Percentiles rank a stretch among this genome's conserved stretches.
Evolutionary conservation across 2,888 invertebrate genomes (phyloP).

Genomic region (Orthonychiurus folsomi): DNA sequence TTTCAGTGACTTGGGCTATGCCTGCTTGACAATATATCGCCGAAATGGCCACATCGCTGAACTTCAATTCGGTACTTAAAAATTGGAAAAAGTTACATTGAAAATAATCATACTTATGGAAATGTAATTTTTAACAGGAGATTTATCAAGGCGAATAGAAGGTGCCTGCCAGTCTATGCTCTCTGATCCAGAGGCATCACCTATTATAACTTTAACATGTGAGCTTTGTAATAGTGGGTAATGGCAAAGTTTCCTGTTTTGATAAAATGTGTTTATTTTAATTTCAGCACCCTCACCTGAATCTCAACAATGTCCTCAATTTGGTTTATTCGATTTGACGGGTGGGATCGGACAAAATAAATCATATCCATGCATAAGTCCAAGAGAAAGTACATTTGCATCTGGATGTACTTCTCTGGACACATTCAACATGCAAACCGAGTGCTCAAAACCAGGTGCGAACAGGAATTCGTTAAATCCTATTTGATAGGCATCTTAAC

Average conservation of each 20-base stretch:
- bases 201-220: conserved; percentile 82
- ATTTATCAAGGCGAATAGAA: conserved; percentile 65
- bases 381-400: conserved; percentile 3
- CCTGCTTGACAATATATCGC: conserved; percentile 79
- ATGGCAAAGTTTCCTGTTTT: conserved; percentile 13
- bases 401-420: conserved; percentile 32
- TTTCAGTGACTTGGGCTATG: conserved; percentile 70
- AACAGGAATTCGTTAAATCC: neutral
- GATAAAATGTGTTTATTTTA: too few species aligned
- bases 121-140: conserved; percentile 46
- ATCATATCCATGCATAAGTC: conserved; percentile 3
- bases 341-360: conserved; percentile 9
- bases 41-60: conserved; percentile 79
- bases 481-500: neutral
- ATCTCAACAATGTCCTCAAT: conserved; percentile 71
- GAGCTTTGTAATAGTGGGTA: conserved; percentile 41
- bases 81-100: conserved; percentile 4
- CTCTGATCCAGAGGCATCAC: conserved; percentile 67
- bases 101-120: neutral
- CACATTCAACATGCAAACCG: conserved; percentile 24
- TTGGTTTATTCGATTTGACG: conserved; percentile 55
- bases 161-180: conserved; percentile 74
- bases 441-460: conserved; percentile 14
- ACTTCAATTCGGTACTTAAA: conserved; percentile 60
- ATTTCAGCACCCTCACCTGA: conserved; percentile 71